These are phyloP conservation scores for Bos javanicus DNA, from an alignment of 2,113 vertebrate genomes.

Conservation along the genomic window DNA sequence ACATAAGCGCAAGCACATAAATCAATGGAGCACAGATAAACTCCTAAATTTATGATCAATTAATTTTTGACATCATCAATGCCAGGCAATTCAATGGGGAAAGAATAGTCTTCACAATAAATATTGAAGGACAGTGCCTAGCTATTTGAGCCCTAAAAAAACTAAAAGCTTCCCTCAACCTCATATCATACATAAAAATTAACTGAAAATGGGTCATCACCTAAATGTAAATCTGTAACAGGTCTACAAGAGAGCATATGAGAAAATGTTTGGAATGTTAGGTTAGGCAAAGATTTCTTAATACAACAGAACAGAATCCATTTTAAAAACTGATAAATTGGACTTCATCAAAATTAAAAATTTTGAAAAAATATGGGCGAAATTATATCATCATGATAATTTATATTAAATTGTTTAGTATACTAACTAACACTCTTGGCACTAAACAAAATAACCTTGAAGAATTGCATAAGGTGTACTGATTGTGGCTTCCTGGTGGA, in stretches of 20 bases:
- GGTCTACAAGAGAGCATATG: neutral
- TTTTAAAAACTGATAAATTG: neutral
- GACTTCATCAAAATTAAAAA: neutral
- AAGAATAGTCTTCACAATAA: neutral
- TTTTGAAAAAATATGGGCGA: neutral
- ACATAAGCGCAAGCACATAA: neutral
- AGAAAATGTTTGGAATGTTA: neutral
- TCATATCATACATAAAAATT: neutral
- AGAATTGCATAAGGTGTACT: neutral
- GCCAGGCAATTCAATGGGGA: neutral
- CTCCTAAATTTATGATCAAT: neutral
- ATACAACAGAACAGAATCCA: neutral
- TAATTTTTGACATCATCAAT: neutral
- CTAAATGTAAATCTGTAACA: neutral
- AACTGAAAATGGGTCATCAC: neutral
- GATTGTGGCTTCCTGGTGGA: neutral
- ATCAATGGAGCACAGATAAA: neutral
- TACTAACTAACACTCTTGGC: neutral
- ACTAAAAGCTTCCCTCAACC: neutral
- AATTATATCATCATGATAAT: neutral
- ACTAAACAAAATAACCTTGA: neutral
- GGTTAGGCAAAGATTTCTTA: neutral
- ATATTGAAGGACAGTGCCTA: neutral
- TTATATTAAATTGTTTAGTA: neutral
- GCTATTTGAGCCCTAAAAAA: neutral